Conservation (phyloP, 1,140 invertebrate species). For the Rhizoglyphus robini region DNA sequence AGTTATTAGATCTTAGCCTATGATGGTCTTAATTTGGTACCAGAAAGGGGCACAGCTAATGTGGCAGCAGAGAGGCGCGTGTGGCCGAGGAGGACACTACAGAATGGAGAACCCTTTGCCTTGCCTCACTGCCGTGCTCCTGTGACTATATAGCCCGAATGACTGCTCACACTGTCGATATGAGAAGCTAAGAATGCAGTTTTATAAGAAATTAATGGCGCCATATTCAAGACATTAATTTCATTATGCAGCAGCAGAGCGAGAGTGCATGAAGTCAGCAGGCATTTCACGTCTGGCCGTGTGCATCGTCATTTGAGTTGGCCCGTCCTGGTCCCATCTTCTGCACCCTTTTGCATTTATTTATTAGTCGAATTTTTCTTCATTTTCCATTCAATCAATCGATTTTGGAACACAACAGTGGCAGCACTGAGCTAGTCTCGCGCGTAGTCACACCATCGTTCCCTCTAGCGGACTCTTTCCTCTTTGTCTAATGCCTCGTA, state of each 20-base stretch:
- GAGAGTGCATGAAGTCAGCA: background rate
- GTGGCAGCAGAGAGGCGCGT: background rate
- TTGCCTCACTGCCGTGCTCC: background rate
- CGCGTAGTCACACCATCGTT: background rate
- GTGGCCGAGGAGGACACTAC: background rate
- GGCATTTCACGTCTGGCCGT: no score
- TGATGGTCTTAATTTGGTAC: background rate
- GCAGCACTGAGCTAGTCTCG: no score
- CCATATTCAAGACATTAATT: background rate
- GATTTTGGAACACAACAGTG: background rate
- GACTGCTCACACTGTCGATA: background rate
- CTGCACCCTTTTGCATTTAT: slow-evolving; percentile 1
- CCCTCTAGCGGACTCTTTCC: no score
- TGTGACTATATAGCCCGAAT: background rate
- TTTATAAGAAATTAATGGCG: slow-evolving; percentile 1
- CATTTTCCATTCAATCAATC: slow-evolving; percentile 11
- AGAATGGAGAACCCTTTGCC: background rate
- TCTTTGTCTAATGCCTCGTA: no score
- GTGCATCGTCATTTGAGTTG: background rate
- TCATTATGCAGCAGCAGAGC: background rate
- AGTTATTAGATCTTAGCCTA: slow-evolving; percentile 4
- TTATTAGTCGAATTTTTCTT: slow-evolving; percentile 12
- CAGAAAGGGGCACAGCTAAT: background rate
- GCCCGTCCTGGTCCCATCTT: background rate
- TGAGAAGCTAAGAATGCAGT: slow-evolving; percentile 3